Evolutionary conservation across 1,140 invertebrate species (phyloP), one percentile per base, ranked within the genome.

Genomic region (Laodelphax striatellus): DNA sequence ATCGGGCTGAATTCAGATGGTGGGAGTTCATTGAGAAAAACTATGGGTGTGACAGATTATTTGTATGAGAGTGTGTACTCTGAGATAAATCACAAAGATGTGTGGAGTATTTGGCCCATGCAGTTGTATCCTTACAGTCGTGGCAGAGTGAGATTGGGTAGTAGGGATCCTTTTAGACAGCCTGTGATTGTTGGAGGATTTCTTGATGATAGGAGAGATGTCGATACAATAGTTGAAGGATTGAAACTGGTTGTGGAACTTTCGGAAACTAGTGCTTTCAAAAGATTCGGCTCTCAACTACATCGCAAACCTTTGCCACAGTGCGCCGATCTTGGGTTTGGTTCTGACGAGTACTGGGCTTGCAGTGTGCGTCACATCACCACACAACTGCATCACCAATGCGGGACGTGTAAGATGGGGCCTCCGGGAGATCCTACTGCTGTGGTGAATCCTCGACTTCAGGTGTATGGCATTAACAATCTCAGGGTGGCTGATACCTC

Each of bases 401-500:
- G 64, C 24, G 55, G 68, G 17, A 74, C 72, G 5, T 72, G 70
- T 52, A 69, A 67, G 59, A 92, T 92, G 90, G 89, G 90, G 0
- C 81, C 84, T 0, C 22, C 63, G 0, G 69, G 64, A 1, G 88
- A 92, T 71, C 76, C 80, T 63, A 55, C 64, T 0, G 69, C 71
- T 34, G 78, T 80, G 22, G 74, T 80, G 31, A 78, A 82, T 67
- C 68, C 73, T 2, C 69, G 73, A 22, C 71, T 94, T 1, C 79
- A 74, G 67, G 84, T 92, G 0, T 73, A 86, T 62, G 87, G 87
- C 0, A 68, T 89, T 0, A 69, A 73, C 13, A 77, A 78, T 21
- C 72, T 92, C 28, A 75, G 90, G 24, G 86, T 92, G 0, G 81
- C 80, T 0, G 89, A 93, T 70, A 81, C 80, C 38, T 88, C 87